phyloP scores from a whole-genome alignment of 1,140 invertebrate genomes.

The Zophobas morio region DNA sequence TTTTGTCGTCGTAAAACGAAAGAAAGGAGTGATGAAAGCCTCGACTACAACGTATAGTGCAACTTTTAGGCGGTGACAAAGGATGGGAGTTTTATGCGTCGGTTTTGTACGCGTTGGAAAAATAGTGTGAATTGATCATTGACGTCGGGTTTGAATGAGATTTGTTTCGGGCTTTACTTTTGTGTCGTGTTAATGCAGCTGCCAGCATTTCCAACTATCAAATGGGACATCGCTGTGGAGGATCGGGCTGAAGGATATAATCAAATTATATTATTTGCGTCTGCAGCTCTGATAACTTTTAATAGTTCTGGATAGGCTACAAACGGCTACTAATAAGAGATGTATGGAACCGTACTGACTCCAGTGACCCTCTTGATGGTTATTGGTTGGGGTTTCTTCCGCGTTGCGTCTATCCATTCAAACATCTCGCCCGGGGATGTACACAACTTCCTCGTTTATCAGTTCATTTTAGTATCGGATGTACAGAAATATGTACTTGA shows the following conservation, averaged over 20 bases:
- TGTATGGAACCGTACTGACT: constrained; percentile 11
- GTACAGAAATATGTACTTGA: constrained; percentile 39
- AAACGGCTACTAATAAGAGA: constrained; percentile 21
- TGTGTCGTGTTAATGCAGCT: neutral
- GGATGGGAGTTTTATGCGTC: too few species aligned
- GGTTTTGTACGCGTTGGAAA: too few species aligned
- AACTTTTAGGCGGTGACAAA: too few species aligned
- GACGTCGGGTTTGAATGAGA: too few species aligned
- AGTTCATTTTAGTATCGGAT: constrained; percentile 39
- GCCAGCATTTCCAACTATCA: neutral
- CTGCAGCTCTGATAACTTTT: constrained; percentile 15
- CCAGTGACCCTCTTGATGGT: constrained; percentile 27
- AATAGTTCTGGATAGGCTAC: constrained; percentile 12
- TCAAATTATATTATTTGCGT: neutral
- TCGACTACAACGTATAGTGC: too few species aligned
- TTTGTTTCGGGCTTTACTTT: too few species aligned
- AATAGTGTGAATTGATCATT: too few species aligned
- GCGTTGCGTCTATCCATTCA: constrained; percentile 31
- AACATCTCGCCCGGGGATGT: constrained; percentile 29
- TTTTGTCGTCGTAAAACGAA: too few species aligned
- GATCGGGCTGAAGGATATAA: neutral
- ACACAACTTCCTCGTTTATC: constrained; percentile 39
- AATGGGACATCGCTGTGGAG: neutral
- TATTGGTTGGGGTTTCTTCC: constrained; percentile 34
- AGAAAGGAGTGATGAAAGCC: too few species aligned